These are phyloP conservation scores for Tenebrosternarchus preto DNA, from an alignment of 2,113 vertebrate species.

Conservation along the genomic window DNA sequence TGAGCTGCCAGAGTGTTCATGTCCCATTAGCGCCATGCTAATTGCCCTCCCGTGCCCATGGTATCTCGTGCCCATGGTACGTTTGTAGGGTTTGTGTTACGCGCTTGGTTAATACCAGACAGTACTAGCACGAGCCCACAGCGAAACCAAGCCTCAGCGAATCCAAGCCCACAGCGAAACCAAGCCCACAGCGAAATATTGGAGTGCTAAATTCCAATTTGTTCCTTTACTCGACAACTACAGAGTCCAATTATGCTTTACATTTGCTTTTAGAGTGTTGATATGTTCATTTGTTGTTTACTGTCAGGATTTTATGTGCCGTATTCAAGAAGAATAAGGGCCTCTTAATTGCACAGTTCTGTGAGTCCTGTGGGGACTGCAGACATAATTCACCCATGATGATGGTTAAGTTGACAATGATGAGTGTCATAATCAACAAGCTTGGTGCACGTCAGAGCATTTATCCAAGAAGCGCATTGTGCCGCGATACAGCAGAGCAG, in stretches of 20 bases:
- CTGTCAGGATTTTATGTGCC: slow-evolving; percentile 20
- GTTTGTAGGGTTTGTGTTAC: too few species aligned
- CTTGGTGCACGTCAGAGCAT: slow-evolving; percentile 1
- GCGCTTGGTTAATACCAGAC: too few species aligned
- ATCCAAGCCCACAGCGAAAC: neutral
- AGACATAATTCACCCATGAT: slow-evolving; percentile 34
- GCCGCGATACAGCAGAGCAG: neutral
- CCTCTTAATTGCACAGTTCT: slow-evolving; percentile 24
- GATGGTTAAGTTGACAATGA: slow-evolving; percentile 20
- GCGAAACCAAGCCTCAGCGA: neutral
- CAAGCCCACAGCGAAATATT: neutral
- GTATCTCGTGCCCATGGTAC: too few species aligned
- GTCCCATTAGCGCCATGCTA: slow-evolving; percentile 34
- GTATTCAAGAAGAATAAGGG: slow-evolving; percentile 1
- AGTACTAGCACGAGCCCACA: too few species aligned
- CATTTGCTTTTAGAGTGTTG: slow-evolving; percentile 14
- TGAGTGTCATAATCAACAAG: slow-evolving; percentile 11
- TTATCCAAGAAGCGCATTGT: slow-evolving; percentile 4
- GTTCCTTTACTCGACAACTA: neutral
- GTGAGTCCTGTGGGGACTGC: slow-evolving; percentile 22
- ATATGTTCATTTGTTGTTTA: neutral
- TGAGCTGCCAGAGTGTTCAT: neutral
- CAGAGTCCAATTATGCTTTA: slow-evolving; percentile 7
- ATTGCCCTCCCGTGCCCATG: neutral
- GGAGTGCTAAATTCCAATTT: slow-evolving; percentile 1